Evolutionary conservation across 2,797 vertebrate species (phyloP), one percentile per base, ranked within the genome.

Genomic region (Crocodylus rhombifer): DNA sequence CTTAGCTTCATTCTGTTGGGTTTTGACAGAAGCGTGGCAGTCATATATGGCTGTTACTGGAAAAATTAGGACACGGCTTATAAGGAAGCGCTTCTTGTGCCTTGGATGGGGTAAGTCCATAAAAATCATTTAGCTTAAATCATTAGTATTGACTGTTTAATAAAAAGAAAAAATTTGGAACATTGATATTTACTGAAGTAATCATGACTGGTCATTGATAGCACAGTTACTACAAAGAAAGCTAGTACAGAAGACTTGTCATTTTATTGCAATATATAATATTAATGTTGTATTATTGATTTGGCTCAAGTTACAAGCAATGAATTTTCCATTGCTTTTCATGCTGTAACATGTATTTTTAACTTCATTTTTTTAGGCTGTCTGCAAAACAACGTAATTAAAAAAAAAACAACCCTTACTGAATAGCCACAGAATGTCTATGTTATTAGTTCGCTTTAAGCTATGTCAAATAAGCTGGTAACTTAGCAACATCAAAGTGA

Each of bases 21-120:
- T 99, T 94, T 98, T 99, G 98, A 99, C 99, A 33, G 99, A 99
- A 98, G 99, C 99, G 87, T 99, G 99, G 99, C 99, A 99, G 98
- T 99, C 99, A 79, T 99, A 99, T 96, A 99, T 99, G 99, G 99
- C 99, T 84, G 99, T 99, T 95, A 99, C 99, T 18, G 99, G 99
- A 95, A 99, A 99, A 98, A 99, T 99, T 92, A 99, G 99, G 97
- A 99, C 99, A 89, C 98, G 99, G 84, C 99, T 99, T 91, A 99
- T 99, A 97, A 98, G 99, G 92, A 99, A 99, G 96, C 99, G 99
- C 77, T 99, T 99, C 97, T 97, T 99, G 94, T 99, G 99, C 97
- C 98, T 99, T 97, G 99, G 99, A 97, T 99, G 99, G 99, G 99
- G 99, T 99, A 98, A 99, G 99, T 97, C 88, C 18, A 4, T 93